Conservation (phyloP, 2,113 vertebrate species). For the Puma concolor region DNA sequence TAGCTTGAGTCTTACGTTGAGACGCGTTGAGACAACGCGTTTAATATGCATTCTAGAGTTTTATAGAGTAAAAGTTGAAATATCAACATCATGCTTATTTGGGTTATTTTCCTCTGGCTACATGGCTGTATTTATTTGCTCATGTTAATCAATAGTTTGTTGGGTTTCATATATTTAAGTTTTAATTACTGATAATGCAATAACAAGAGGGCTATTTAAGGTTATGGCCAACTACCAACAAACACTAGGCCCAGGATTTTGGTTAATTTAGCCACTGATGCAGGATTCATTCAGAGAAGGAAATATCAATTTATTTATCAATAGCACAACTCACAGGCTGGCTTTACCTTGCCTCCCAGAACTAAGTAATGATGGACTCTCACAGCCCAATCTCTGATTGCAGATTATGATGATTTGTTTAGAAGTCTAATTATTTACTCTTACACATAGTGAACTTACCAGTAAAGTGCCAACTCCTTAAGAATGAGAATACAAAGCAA, state of each 20-base stretch:
- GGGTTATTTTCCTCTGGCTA: slow-evolving; percentile 28
- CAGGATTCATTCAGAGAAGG: background rate
- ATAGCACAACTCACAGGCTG: background rate
- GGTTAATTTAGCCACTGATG: background rate
- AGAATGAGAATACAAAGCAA: slow-evolving; percentile 55
- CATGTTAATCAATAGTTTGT: background rate
- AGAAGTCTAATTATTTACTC: slow-evolving; percentile 44
- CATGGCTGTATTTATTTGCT: slow-evolving; percentile 51
- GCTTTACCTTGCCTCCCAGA: background rate
- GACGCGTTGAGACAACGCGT: background rate
- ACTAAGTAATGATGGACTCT: background rate
- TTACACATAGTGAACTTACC: background rate
- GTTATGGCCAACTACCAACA: background rate
- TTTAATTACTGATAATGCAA: background rate
- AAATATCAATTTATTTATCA: background rate
- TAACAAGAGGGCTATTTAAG: background rate
- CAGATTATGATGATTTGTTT: background rate
- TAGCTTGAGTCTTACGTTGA: background rate
- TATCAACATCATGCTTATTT: background rate
- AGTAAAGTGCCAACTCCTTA: slow-evolving; percentile 50
- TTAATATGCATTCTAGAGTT: background rate
- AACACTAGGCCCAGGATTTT: background rate
- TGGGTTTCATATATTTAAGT: slow-evolving; percentile 19
- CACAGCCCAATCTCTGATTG: background rate
- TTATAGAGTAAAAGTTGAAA: slow-evolving; percentile 36